Evolutionary conservation across 1,140 invertebrate species (phyloP).

Genomic region (Ostrea denselamellosa): DNA sequence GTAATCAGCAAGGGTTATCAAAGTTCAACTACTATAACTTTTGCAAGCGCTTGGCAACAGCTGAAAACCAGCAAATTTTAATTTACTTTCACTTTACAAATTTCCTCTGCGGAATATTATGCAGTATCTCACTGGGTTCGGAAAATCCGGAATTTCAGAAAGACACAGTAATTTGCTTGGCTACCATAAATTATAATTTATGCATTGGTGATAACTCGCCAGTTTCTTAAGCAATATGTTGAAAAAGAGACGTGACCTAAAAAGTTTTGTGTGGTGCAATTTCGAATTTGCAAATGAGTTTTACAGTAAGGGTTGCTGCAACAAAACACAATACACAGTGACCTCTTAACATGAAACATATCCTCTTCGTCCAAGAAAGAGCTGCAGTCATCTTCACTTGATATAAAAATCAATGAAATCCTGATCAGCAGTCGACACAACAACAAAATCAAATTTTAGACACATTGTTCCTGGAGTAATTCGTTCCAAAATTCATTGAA

Average conservation of each 20-base stretch:
- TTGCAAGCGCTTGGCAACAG: background rate
- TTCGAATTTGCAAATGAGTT: background rate
- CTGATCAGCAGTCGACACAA: background rate
- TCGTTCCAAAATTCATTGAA: background rate
- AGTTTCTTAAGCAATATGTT: background rate
- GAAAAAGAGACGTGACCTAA: background rate
- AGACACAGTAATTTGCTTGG: background rate
- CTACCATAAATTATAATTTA: conserved; percentile 20
- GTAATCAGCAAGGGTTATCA: background rate
- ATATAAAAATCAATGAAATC: conserved; percentile 33
- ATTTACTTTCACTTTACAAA: conserved; percentile 20
- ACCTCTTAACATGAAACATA: background rate
- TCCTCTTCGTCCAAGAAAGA: conserved; percentile 13
- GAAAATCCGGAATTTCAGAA: background rate
- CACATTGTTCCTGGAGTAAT: background rate
- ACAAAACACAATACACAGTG: background rate
- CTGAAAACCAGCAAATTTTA: background rate
- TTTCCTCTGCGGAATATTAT: background rate
- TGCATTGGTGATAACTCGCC: conserved; percentile 10
- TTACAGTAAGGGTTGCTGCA: background rate
- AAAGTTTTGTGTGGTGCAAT: background rate
- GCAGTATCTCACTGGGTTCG: background rate
- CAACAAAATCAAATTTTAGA: background rate
- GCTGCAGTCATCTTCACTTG: conserved; percentile 36
- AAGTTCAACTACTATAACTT: background rate